Evolutionary conservation across 2,797 vertebrate genomes (phyloP).

Genomic region (Helarctos malayanus): DNA sequence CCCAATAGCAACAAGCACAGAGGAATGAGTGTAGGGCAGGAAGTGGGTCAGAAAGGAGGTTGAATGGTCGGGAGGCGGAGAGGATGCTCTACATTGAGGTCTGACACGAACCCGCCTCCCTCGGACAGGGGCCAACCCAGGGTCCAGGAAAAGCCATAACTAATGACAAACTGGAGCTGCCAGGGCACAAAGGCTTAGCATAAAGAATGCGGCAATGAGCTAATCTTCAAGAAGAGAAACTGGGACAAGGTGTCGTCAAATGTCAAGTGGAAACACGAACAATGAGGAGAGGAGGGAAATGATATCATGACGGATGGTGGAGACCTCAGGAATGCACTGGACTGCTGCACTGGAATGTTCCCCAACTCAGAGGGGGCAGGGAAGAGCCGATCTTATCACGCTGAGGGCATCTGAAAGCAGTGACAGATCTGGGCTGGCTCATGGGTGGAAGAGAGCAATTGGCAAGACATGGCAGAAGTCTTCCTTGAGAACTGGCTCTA

Average conservation of each 20-base stretch:
- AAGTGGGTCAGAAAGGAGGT: not conserved
- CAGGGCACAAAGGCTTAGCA: conserved; percentile 49
- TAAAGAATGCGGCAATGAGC: conserved; percentile 69
- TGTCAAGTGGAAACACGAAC: conserved; percentile 62
- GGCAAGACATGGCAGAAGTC: not conserved
- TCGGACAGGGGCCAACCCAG: not conserved
- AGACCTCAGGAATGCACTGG: not conserved
- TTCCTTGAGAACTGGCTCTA: not conserved
- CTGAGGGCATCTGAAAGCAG: not conserved
- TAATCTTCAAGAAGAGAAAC: conserved; percentile 72
- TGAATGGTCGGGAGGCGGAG: not conserved
- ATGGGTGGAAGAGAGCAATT: not conserved
- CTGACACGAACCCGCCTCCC: not conserved
- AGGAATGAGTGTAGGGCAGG: not conserved
- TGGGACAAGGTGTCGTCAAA: conserved; percentile 71
- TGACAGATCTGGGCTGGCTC: not conserved
- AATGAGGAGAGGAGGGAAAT: conserved; percentile 16
- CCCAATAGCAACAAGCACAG: not conserved
- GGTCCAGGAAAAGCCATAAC: conserved; percentile 59
- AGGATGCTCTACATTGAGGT: not conserved
- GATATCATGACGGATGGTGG: not conserved
- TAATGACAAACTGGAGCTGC: conserved; percentile 70
- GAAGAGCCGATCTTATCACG: not conserved
- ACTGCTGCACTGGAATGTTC: not conserved
- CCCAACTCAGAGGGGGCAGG: not conserved